Evolutionary conservation across 2,888 invertebrate genomes (phyloP), one percentile per base, ranked within the genome.

Genomic region (Malthinus seriepunctatus): DNA sequence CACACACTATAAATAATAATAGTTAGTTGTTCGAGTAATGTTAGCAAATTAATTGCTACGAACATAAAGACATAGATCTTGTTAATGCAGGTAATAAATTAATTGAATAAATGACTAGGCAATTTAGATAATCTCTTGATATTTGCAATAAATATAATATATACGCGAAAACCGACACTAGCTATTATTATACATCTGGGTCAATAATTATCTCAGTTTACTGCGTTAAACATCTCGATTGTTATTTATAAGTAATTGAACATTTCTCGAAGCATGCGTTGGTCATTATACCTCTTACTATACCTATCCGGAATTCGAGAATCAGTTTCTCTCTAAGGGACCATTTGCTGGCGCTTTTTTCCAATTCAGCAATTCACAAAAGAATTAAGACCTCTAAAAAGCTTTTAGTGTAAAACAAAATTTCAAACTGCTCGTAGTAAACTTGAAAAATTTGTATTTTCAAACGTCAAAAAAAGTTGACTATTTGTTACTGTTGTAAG

Each of bases 81-180:
- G 31, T 46, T 52, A 52, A 52, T 52, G 37, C 45, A 44, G 31
- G 11, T 35, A 52, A 52, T 52, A 52, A 52, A 52, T 52, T 52
- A 52, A 52, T 52, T 31, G 45, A 52, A 52, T 45, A 45, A 46
- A 52, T 14, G 45, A 46, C 52, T 46, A 37, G 32, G 46, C 34
- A 52, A 52, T 52, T 52, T 52, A 55, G 55, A 55, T 55, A 55
- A 55, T 55, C 48, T 48, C 42, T 42, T 44, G 48, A 49, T 42
- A 42, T 55, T 38, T 55, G 48, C 48, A 23, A 55, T 48, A 48
- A 48, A 54, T 34, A 42, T 34, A 38, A 34, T 42, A 55, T 34
- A 14, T 23, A 48, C 39, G 46, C 47, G 56, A 57, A 47, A 51
- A 51, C 51, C 47, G 47, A 46, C 52, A 46, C 49, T 37, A 32